These are phyloP conservation scores for Scylla paramamosain DNA, from an alignment of 1,140 invertebrate genomes.

Conservation along the genomic window DNA sequence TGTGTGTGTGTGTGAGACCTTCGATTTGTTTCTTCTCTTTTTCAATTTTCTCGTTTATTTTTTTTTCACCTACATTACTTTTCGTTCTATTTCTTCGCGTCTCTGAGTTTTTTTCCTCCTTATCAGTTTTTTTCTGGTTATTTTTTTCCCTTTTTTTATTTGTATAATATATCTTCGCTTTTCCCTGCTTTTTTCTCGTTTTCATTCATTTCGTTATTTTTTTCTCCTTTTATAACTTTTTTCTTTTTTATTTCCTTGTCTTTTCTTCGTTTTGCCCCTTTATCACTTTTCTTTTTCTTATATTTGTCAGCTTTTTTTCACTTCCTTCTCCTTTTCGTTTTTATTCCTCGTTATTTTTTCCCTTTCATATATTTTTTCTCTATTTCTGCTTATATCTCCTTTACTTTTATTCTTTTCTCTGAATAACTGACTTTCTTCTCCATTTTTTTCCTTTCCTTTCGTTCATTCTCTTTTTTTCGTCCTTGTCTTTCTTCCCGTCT, in stretches of 20 bases:
- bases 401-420: neutral
- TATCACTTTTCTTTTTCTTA: no score
- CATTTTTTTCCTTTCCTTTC: no score
- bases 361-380: neutral
- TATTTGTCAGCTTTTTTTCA: no score
- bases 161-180: neutral
- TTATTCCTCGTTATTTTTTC: neutral
- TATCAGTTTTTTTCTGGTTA: no score
- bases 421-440: no score
- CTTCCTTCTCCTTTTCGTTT: neutral
- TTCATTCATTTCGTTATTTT: no score
- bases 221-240: neutral
- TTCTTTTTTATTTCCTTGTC: neutral
- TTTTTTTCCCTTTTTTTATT: neutral
- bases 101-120: neutral
- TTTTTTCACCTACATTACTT: neutral
- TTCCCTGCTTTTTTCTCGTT: no score
- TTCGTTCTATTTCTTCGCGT: neutral
- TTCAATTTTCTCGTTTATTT: neutral
- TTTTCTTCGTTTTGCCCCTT: neutral
- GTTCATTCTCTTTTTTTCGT: neutral
- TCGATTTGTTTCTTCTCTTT: no score
- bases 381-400: neutral
- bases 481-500: neutral
- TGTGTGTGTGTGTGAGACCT: no score